Conservation (phyloP, 2,113 vertebrate species). For the Chelonoidis abingdonii region DNA sequence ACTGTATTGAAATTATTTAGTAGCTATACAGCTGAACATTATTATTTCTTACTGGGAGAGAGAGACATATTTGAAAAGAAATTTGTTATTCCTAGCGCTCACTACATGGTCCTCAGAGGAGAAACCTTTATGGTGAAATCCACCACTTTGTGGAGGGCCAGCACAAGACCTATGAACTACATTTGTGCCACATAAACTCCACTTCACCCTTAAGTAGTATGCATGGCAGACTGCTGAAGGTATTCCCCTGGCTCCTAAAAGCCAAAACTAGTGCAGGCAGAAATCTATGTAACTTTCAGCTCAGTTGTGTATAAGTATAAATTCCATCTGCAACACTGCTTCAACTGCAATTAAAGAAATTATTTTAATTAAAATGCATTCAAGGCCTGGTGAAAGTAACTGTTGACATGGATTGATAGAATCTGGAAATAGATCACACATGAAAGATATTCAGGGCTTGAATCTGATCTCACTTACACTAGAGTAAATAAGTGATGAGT, state of each 20-base stretch:
- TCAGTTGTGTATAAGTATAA: neutral
- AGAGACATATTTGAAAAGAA: neutral
- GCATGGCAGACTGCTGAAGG: neutral
- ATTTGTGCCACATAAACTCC: neutral
- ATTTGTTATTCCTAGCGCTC: neutral
- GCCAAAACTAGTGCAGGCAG: neutral
- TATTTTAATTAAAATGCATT: neutral
- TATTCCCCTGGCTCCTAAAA: neutral
- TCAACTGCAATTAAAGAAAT: neutral
- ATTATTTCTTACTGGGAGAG: neutral
- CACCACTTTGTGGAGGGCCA: no score
- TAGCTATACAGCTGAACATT: neutral
- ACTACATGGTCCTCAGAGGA: no score
- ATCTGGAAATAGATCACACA: neutral
- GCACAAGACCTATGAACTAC: no score
- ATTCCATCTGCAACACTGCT: neutral
- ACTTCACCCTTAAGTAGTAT: neutral
- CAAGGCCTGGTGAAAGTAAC: neutral
- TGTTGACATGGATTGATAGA: neutral
- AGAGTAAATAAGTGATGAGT: neutral
- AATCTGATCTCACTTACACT: neutral
- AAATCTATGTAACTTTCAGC: neutral
- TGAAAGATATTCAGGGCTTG: neutral
- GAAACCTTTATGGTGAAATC: no score
- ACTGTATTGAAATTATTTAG: neutral